Evolutionary conservation across 2,888 invertebrate species (phyloP), one percentile per base, ranked within the genome.

Genomic region (Plagodis pulveraria): DNA sequence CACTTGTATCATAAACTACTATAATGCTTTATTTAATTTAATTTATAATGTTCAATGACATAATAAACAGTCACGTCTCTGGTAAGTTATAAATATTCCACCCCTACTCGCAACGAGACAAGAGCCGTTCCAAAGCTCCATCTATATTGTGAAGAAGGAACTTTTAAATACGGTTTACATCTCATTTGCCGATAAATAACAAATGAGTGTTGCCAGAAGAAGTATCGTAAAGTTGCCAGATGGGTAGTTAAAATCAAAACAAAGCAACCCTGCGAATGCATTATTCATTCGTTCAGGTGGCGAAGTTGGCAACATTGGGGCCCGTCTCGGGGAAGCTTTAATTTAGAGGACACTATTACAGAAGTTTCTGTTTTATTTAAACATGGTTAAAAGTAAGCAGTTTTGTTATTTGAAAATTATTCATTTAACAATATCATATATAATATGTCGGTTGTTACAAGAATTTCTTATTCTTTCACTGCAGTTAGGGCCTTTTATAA

Each of bases 231-330:
- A 60, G 45, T 61, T 54, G 35, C 46, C 55, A 51, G 65, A 48
- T 51, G 45, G 56, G 62, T 64, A 55, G 61, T 62, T 65, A 57
- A 67, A 63, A 65, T 65, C 59, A 67, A 61, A 67, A 65, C 67
- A 62, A 65, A 61, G 55, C 54, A 47, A 52, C 60, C 57, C 43
- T 43, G 12, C 41, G 34, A 45, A 61, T 69, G 64, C 64, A 66
- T 67, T 62, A 69, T 69, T 67, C 62, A 69, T 65, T 51, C 50
- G 43, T 57, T 59, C 54, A 65, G 67, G 58, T 67, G 61, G 52
- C 45, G 40, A 45, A 61, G 61, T 57, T 59, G 55, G 53, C 45
- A 58, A 35, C 54, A 55, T 10, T 54, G 50, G 6, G 46, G 55
- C 40, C 38, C 11, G 47, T 46, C 50, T 60, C 42, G 55, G 11